A percentile compares a stretch with the other conserved stretches of the same genome.
Conservation (phyloP, 2,113 vertebrate species). For the Phaethornis superciliosus region DNA sequence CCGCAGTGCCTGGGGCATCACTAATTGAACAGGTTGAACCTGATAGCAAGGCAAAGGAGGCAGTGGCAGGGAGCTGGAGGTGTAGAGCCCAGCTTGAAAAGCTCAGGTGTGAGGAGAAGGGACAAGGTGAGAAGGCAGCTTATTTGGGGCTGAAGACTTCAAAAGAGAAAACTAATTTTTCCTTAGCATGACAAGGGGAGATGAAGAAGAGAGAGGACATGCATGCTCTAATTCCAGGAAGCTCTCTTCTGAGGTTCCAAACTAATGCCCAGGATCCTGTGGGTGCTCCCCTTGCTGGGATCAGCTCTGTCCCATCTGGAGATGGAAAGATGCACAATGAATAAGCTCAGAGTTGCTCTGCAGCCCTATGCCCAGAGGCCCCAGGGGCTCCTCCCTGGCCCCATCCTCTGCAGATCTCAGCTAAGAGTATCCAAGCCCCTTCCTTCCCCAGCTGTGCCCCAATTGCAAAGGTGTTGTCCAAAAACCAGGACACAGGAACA, state of each 20-base stretch:
- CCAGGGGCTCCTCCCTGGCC: background rate
- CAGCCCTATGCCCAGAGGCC: background rate
- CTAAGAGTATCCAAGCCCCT: background rate
- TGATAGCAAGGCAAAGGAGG: constrained; percentile 35
- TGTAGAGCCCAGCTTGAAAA: background rate
- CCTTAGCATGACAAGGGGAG: background rate
- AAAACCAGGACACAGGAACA: background rate
- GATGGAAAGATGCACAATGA: background rate
- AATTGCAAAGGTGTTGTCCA: background rate
- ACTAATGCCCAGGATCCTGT: background rate
- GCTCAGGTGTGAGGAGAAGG: background rate
- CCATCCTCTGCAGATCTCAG: background rate
- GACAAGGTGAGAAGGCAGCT: background rate
- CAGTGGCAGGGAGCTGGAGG: background rate
- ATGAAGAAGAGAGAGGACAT: background rate
- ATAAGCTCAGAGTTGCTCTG: background rate
- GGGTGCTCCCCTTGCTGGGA: background rate
- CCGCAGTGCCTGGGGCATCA: constrained; percentile 32
- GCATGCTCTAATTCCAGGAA: background rate
- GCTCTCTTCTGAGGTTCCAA: background rate
- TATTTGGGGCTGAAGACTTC: background rate
- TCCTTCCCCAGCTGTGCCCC: background rate
- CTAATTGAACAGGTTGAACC: constrained; percentile 70
- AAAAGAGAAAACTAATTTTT: background rate
- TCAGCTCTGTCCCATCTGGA: background rate